These are phyloP conservation scores for Pycnonotus jocosus DNA, from an alignment of 2,113 vertebrate genomes.

Conservation along the genomic window DNA sequence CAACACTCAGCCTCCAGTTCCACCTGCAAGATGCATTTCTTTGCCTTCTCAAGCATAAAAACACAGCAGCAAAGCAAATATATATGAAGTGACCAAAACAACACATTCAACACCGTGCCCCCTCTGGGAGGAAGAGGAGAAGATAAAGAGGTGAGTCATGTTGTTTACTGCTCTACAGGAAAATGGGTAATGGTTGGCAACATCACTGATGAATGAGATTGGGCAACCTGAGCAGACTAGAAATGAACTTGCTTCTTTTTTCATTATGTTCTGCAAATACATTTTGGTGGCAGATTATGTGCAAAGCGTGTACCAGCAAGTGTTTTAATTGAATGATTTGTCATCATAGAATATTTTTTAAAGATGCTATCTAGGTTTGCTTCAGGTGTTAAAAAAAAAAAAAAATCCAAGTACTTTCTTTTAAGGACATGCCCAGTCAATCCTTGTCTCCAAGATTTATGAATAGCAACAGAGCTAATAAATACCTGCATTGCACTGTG, in stretches of 20 bases:
- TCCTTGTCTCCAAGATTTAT: not conserved
- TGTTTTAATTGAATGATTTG: not conserved
- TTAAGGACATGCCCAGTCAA: not conserved
- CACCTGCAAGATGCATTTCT: not conserved
- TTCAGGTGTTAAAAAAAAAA: not conserved
- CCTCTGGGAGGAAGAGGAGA: constrained; percentile 34
- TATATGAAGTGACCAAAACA: not conserved
- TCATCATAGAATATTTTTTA: not conserved
- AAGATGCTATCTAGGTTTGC: not conserved
- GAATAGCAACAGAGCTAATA: not conserved
- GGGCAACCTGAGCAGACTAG: constrained; percentile 2
- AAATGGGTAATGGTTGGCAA: constrained; percentile 11
- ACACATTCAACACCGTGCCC: rapidly evolving
- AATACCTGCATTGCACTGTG: not conserved
- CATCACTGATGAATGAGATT: not conserved
- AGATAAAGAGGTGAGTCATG: constrained; percentile 50
- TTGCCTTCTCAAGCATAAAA: not conserved
- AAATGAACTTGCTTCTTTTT: not conserved
- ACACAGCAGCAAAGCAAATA: not conserved
- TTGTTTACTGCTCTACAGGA: constrained; percentile 41
- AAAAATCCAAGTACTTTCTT: not conserved
- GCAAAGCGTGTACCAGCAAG: not conserved
- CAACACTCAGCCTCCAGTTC: not conserved
- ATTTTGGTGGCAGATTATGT: not conserved
- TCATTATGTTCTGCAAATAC: not conserved